Evolutionary conservation across 2,888 invertebrate species (phyloP), one percentile per base, ranked within the genome.

Genomic region (Orthonevra nobilis): DNA sequence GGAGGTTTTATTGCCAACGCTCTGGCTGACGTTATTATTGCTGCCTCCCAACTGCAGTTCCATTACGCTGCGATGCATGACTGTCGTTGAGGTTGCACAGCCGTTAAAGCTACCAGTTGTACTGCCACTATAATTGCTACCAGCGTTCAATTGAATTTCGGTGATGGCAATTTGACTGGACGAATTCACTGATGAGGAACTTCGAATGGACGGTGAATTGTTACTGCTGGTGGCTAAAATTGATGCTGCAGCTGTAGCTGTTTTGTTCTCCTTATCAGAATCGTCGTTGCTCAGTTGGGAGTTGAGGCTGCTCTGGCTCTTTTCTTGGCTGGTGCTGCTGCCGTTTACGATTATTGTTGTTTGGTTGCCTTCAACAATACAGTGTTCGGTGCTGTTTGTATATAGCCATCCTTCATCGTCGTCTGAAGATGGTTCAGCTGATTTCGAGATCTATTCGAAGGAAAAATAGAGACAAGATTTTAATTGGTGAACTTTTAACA

Each of bases 381-480:
- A 75, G 34, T 75, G 58, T 40, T 66, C 79, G 36, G 56, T 44
- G 42, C 32, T 68, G 15, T 73, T 79, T 2, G 54, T 50, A 81
- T 87, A 89, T 36, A 88, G 83, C 89, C 89, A 89, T 82, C 88
- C 87, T 81, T 86, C 92, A 83, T 92, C 92, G 84, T 92, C 92
- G 82, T 86, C 87, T 42, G 92, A 92, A 54, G 92, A 92, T 85
- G 92, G 91, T 81, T 90, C 90, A 82, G 89, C 87, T 73, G 89
- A 89, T 85, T 89, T 89, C 50, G 87, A 85, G 83, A 86, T 84
- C 87, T 87, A 64, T 44, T 48, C 36, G 0, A 1, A 34, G 19
- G 5, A 23, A 36, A 30, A 20, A 23, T 28, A 32, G 30, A 28
- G 9, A 10, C 28, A 10, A 26, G 2, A 54, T 36, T 69, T 79